Conservation (phyloP, 2,888 invertebrate species). For the Pristionchus japonicus region DNA sequence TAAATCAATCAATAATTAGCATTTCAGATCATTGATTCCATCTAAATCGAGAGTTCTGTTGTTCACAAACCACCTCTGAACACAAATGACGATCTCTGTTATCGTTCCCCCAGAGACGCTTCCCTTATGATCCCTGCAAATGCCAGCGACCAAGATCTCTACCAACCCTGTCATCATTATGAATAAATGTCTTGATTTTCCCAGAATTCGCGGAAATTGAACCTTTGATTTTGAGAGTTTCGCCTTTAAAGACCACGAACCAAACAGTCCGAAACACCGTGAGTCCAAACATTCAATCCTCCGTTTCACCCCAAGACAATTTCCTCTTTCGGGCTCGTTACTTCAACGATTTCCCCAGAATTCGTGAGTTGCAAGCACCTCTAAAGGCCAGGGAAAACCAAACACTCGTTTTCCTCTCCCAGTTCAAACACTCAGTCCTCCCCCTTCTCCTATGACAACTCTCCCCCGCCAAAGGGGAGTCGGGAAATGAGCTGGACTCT, state of each 20-base stretch:
- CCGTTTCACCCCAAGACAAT: neutral
- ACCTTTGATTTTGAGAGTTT: no score
- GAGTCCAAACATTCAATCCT: neutral
- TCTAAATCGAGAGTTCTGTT: no score
- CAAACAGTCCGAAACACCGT: neutral
- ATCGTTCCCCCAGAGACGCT: no score
- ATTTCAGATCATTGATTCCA: no score
- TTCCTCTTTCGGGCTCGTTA: neutral
- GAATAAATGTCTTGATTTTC: neutral
- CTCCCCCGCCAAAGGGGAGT: neutral
- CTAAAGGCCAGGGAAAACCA: neutral
- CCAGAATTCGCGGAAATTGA: neutral
- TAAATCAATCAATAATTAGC: no score
- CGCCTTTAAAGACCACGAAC: neutral
- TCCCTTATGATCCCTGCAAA: neutral
- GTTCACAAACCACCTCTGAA: no score
- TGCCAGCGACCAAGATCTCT: neutral
- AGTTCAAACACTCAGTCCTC: conserved; percentile 27
- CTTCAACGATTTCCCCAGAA: neutral
- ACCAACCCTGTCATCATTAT: neutral
- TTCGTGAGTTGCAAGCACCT: neutral
- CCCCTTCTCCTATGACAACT: conserved; percentile 24
- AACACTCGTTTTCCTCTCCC: neutral
- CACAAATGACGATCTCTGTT: neutral
- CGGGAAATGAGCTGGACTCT: no score